Evolutionary conservation across 2,888 invertebrate genomes (phyloP).

Genomic region (Rhopalosiphum nymphaeae): DNA sequence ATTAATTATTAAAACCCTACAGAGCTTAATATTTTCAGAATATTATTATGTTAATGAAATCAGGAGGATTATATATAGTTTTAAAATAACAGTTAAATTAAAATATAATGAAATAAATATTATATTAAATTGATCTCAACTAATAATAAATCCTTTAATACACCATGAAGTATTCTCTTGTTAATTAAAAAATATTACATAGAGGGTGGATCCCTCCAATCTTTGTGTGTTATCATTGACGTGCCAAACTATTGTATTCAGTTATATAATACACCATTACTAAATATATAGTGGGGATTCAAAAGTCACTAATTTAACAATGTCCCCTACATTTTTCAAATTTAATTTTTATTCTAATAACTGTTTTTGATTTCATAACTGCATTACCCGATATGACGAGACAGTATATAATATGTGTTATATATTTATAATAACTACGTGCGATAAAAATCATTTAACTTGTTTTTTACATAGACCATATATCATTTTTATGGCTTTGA

Average conservation of each 20-base stretch:
- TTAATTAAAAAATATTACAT: constrained; percentile 59
- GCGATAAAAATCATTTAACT: constrained; percentile 58
- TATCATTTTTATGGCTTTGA: constrained; percentile 60
- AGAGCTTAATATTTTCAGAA: not conserved
- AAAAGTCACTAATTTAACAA: constrained; percentile 53
- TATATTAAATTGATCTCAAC: constrained; percentile 32
- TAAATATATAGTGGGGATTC: constrained; percentile 47
- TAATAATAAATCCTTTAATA: constrained; percentile 49
- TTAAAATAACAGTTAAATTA: constrained; percentile 12
- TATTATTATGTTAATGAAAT: constrained; percentile 20
- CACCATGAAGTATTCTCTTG: constrained; percentile 44
- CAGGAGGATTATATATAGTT: not conserved
- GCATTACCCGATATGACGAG: constrained; percentile 33
- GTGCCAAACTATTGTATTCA: constrained; percentile 42
- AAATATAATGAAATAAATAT: constrained; percentile 22
- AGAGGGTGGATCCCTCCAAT: constrained; percentile 48
- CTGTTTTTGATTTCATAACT: constrained; percentile 45
- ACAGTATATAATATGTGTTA: not conserved
- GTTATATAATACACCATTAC: constrained; percentile 37
- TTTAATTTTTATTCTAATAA: constrained; percentile 53
- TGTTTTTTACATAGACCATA: constrained; percentile 36
- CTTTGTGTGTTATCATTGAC: constrained; percentile 23
- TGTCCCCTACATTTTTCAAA: constrained; percentile 46
- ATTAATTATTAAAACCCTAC: constrained; percentile 6
- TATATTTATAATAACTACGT: constrained; percentile 40